Base-by-base conservation (phyloP, 1,140 invertebrate genomes). In the Lerema accius region DNA sequence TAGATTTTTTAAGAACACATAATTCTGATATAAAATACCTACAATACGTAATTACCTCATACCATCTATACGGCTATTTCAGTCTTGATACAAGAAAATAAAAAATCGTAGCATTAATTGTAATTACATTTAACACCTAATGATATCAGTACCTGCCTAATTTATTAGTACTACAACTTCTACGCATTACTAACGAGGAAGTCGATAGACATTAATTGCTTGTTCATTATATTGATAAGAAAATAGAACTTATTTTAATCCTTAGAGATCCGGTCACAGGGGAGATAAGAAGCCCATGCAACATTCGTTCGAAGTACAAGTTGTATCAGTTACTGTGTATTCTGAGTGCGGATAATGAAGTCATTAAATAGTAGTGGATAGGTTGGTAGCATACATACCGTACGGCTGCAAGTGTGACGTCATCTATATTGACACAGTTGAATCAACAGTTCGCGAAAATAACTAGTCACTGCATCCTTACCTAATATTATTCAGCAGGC, bases 371-470 rank as follows among this genome's bases (percentile, higher is more conserved):
- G 4, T 32, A 32, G 28, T 5, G 6, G 15, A 35, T 14, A 49
- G 7, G 14, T 26, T 28, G 14, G 15, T 35, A 50, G n/a, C 13
- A 35, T 35, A 50, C n/a, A n/a, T n/a, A n/a, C n/a, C n/a, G n/a
- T n/a, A 51, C 28, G 49, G 49, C 37, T 51, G 49, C 49, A 51
- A 10, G 35, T 10, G 16, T 50, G 48, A 50, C 49, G 32, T 51
- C 26, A 51, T 10, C 48, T n/a, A 17, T 5, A 37, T 51, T 51
- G 59, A 56, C 28, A 35, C 50, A 55, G 64, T 49, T 69, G 63
- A 66, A 55, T 69, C 63, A 66, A 49, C 59, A 45, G 39, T 65
- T 69, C 67, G n/a, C 28, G 39, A 58, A 65, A 69, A 35, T 0
- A 15, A 37, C 28, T n/a, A 49, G 17, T 48, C 10, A 13, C 10